Evolutionary conservation across 2,888 invertebrate genomes (phyloP), one percentile per base, ranked within the genome.

Genomic region (Nudaria mundana): DNA sequence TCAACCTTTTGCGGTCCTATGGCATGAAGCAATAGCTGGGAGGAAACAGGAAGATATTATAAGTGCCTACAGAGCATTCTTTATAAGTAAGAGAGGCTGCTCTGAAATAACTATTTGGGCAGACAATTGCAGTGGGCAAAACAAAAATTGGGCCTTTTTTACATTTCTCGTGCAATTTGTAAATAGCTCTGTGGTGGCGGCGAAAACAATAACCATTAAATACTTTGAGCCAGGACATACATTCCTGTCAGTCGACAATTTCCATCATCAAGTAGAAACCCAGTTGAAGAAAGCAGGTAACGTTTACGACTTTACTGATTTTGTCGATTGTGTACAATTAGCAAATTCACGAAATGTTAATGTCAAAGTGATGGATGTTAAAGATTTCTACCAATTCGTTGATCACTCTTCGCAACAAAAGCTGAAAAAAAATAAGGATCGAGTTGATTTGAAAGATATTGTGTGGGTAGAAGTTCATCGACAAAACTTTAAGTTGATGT

Each of bases 81-180:
- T 23, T n/a, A 1, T 5, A n/a, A 23, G 22, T n/a, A 23, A 23
- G 10, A 8, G 22, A 3, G 22, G 10, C 10, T 23, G 22, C n/a
- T n/a, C 3, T n/a, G 22, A 23, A n/a, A 23, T 23, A n/a, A 4
- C 4, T 8, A n/a, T 23, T n/a, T n/a, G 22, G 22, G 1, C 22
- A n/a, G n/a, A n/a, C 8, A 40, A 43, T 25, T 47, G 42, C 20
- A 16, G 39, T 4, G 33, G 34, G 1, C 46, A 47, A 31, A 47
- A 47, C 15, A 46, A 47, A 35, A 47, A 47, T 24, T 47, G 46
- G 37, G 12, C 29, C 6, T 30, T 46, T 10, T 33, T 41, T 16
- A 26, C 25, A 13, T 41, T 32, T 11, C 14, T 46, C 4, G 32
- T 46, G 0, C 20, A 38, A 12, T 32, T 42, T 4, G 22, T 37